Evolutionary conservation across 2,888 invertebrate genomes (phyloP).

Genomic region (Euproctis similis): DNA sequence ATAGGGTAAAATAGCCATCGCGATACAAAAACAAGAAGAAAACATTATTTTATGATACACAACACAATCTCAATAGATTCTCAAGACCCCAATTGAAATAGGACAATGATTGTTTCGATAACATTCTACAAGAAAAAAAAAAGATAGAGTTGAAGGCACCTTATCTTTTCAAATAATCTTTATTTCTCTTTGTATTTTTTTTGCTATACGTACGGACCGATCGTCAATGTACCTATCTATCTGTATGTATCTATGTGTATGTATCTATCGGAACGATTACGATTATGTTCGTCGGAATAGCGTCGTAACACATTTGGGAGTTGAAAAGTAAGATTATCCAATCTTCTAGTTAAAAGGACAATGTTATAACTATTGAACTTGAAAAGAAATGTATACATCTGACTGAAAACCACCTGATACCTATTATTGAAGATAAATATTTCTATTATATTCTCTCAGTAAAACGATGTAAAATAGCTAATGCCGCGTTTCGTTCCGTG

Average conservation of each 20-base stretch:
- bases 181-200: background rate
- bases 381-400: background rate
- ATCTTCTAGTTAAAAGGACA: constrained; percentile 5
- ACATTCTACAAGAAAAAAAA: background rate
- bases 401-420: too few species aligned
- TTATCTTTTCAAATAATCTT: background rate
- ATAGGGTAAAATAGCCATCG: too few species aligned
- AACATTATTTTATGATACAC: background rate
- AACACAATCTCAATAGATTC: background rate
- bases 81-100: background rate
- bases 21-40: too few species aligned
- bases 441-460: too few species aligned
- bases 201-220: too few species aligned
- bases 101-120: background rate
- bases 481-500: too few species aligned
- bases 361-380: constrained; percentile 1
- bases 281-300: constrained; percentile 11
- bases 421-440: too few species aligned
- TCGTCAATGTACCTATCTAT: too few species aligned
- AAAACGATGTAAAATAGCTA: background rate
- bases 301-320: constrained; percentile 4
- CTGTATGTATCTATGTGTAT: constrained; percentile 12
- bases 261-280: constrained; percentile 17
- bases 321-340: constrained; percentile 1
- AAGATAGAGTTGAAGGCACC: background rate